Conservation (phyloP, 1,140 invertebrate species). For the Grapholita molesta region DNA sequence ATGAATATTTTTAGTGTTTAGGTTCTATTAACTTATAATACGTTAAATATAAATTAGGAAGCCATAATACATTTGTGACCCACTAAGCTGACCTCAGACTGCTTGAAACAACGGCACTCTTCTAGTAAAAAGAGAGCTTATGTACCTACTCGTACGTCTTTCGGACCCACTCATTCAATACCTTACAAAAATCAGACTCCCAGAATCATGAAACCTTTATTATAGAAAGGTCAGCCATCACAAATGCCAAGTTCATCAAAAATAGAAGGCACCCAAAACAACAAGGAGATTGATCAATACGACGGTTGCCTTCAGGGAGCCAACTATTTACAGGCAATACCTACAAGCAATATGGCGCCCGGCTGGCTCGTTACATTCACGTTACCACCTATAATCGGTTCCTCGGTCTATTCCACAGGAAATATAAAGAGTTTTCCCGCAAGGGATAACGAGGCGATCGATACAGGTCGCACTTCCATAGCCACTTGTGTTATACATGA, state of each 20-base stretch:
- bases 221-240: conserved; percentile 18
- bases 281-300: conserved; percentile 49
- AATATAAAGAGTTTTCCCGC: conserved; percentile 42
- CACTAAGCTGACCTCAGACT: neutral
- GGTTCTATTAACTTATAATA: no score
- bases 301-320: conserved; percentile 27
- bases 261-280: conserved; percentile 31
- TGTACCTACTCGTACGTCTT: neutral
- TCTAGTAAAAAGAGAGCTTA: neutral
- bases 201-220: neutral
- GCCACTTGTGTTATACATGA: conserved; percentile 19
- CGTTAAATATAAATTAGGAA: neutral
- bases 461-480: conserved; percentile 40
- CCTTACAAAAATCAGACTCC: neutral
- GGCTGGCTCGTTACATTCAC: conserved; percentile 24
- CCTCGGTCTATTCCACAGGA: conserved; percentile 32
- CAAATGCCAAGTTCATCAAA: conserved; percentile 30
- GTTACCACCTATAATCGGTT: conserved; percentile 15
- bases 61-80: neutral
- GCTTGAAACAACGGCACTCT: neutral
- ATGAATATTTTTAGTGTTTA: no score
- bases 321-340: conserved; percentile 32
- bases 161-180: neutral
- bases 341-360: conserved; percentile 13
- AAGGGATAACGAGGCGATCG: conserved; percentile 54